These are phyloP conservation scores for Macrostomum lignano DNA, from an alignment of 1,140 invertebrate genomes.

Conservation along the genomic window DNA sequence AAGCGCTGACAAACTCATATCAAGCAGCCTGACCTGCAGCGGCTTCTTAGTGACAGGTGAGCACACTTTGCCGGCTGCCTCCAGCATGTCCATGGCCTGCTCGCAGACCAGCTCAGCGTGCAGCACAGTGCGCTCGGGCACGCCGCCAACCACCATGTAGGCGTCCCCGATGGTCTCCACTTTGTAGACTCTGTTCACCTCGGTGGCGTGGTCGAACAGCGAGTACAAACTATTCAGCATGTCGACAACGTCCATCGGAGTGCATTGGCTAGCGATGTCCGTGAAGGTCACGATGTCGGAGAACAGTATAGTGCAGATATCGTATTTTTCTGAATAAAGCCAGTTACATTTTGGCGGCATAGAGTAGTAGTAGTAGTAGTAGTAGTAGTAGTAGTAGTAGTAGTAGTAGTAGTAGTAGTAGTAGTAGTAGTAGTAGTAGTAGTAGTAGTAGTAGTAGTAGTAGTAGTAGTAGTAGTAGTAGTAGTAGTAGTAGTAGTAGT, in stretches of 20 bases:
- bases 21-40: constrained; percentile 10
- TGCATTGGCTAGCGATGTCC: constrained; percentile 26
- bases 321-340: constrained; percentile 24
- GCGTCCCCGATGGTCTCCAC: too few relatives aligned
- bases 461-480: constrained; percentile 5
- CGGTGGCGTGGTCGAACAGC: constrained; percentile 19
- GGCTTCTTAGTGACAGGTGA: constrained; percentile 31
- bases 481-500: constrained; percentile 5
- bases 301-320: constrained; percentile 26
- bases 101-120: constrained; percentile 68
- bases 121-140: too few relatives aligned
- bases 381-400: constrained; percentile 6
- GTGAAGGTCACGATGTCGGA: constrained; percentile 31
- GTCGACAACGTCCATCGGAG: constrained; percentile 26
- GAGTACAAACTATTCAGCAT: constrained; percentile 28
- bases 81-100: constrained; percentile 65
- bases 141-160: too few relatives aligned
- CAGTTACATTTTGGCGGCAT: too few relatives aligned
- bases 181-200: constrained; percentile 16
- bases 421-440: constrained; percentile 5
- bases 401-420: constrained; percentile 6
- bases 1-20: too few relatives aligned
- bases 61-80: constrained; percentile 47
- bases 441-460: constrained; percentile 5
- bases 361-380: constrained; percentile 6